Base-by-base conservation (phyloP, 2,113 vertebrate genomes). In the Melanerpes formicivorus region DNA sequence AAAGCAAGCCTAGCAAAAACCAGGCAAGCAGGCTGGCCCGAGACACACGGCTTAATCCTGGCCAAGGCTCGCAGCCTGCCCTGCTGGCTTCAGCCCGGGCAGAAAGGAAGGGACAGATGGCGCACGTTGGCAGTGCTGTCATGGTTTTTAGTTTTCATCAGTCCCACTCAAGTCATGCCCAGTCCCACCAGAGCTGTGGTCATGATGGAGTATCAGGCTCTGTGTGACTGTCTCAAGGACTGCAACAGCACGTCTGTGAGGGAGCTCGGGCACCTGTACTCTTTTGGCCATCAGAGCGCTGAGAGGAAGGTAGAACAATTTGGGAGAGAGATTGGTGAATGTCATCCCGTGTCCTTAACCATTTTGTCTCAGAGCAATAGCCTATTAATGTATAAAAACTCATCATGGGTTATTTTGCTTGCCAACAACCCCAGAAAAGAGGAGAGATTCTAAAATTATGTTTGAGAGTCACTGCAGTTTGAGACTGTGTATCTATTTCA, bases 191-290 rank as follows among this genome's bases (percentile, higher is more conserved):
- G 56, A 42, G 6, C 52, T 56, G 67, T 6, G 55, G 9, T 54
- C 11, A 0, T 18, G 22, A 14, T 0, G 4, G 29, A 25, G 1
- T 27, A 27, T 34, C 54, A 17, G 44, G 10, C 14, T 56, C 32
- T 27, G 27, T 14, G 26, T 0, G 1, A 21, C 14, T 25, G 23
- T 5, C 44, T 3, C 63, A 7, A 26, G 27, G 26, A 27, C 11
- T 2, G 4, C 13, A 59, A 3, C 11, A 21, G 32, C 0, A 0
- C 8, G 3, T 44, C 18, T 22, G 9, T 8, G 34, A 59, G 5
- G 40, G 44, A 34, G 44, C 21, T 46, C 3, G 7, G 3, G 1
- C 25, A 5, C 6, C 26, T 78, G 59, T 42, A 8, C 10, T 25
- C 63, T 64, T 82, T 37, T 44, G 50, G 16, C 73, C 1, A 0